These are phyloP conservation scores for Elgaria multicarinata DNA, from an alignment of 2,113 vertebrate species.

Conservation along the genomic window DNA sequence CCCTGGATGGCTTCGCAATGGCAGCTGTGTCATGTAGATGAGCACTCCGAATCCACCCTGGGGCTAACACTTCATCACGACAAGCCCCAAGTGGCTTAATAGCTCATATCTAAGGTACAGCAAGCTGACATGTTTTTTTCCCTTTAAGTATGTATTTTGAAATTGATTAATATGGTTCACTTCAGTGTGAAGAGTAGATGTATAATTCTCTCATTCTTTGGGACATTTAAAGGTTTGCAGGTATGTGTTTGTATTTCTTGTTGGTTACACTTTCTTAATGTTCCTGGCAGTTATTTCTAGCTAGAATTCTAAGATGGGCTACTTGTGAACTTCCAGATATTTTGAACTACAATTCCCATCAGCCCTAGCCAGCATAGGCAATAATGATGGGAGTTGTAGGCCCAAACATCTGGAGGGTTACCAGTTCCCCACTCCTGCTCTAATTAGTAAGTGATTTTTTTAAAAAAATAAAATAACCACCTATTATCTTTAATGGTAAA, in stretches of 20 bases:
- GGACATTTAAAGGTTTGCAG: not conserved
- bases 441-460: not conserved
- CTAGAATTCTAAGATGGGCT: not conserved
- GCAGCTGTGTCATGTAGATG: no score
- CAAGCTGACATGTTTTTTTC: no score
- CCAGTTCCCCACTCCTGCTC: not conserved
- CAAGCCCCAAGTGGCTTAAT: not conserved
- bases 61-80: no score
- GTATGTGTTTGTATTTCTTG: not conserved
- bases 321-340: no score
- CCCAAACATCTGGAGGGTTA: not conserved
- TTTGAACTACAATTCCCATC: no score
- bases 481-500: no score
- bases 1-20: no score
- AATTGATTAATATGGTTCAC: not conserved
- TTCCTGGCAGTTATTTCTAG: not conserved
- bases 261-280: not conserved
- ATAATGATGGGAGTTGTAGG: not conserved
- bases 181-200: not conserved
- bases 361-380: no score
- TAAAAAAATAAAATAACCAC: not conserved
- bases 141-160: not conserved
- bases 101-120: not conserved
- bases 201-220: not conserved
- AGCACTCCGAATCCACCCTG: no score